Percentiles rank a stretch among this genome's conserved stretches.
Evolutionary conservation across 2,113 vertebrate genomes (phyloP).

Genomic region (Bucco capensis): DNA sequence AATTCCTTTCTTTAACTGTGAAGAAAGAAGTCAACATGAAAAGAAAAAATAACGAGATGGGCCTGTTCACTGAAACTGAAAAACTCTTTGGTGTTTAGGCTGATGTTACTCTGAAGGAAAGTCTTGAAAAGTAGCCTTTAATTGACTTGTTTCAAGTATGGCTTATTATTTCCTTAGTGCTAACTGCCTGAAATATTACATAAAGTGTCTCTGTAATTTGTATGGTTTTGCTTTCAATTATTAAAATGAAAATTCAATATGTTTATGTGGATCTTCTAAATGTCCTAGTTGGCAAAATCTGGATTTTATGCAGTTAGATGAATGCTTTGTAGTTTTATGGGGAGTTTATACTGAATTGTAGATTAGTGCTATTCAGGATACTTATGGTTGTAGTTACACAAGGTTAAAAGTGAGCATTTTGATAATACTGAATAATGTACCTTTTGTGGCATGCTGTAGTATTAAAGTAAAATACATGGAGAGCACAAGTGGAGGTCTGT

Average conservation of each 20-base stretch:
- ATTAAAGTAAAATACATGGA: background rate
- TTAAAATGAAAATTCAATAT: background rate
- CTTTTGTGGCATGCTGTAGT: background rate
- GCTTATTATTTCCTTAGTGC: slow-evolving; percentile 15
- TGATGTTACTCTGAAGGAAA: background rate
- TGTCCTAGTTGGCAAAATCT: background rate
- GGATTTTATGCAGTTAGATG: background rate
- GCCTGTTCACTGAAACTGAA: background rate
- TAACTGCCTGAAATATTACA: slow-evolving; percentile 1
- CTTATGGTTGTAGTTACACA: background rate
- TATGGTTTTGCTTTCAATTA: background rate
- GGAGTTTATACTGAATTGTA: background rate
- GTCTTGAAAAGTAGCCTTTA: slow-evolving; percentile 26
- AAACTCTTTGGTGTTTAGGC: background rate
- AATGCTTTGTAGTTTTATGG: background rate
- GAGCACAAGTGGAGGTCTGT: background rate
- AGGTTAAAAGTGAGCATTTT: background rate
- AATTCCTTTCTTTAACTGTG: background rate
- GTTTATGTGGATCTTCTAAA: background rate
- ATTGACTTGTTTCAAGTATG: slow-evolving; percentile 47
- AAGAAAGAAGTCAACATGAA: slow-evolving; percentile 4
- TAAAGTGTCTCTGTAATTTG: background rate
- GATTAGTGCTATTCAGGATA: background rate
- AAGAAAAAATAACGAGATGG: background rate
- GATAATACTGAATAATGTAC: background rate